These are phyloP conservation scores for Venusia cambrica DNA, from an alignment of 2,888 invertebrate species.

Conservation along the genomic window DNA sequence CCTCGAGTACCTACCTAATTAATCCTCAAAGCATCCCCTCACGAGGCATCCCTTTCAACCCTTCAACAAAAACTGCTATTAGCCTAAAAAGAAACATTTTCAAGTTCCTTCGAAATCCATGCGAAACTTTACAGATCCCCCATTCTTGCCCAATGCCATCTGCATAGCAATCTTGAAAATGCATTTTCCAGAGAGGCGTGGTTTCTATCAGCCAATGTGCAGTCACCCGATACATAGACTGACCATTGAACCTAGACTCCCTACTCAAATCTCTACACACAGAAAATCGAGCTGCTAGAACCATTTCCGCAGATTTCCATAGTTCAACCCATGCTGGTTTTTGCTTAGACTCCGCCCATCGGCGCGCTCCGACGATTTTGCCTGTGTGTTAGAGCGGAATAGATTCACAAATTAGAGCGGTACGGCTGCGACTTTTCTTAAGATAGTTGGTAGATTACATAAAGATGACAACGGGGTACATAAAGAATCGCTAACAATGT, in stretches of 20 bases:
- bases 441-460: slow-evolving; percentile 73
- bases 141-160: slow-evolving; percentile 59
- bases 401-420: slow-evolving; percentile 60
- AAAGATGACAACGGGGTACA: slow-evolving; percentile 65
- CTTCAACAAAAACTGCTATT: slow-evolving; percentile 38
- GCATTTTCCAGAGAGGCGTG: slow-evolving; percentile 77
- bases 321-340: slow-evolving; percentile 53
- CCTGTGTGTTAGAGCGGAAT: slow-evolving; percentile 51
- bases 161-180: slow-evolving; percentile 79
- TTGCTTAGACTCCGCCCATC: slow-evolving; percentile 62
- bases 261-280: slow-evolving; percentile 38
- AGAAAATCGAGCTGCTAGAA: slow-evolving; percentile 40
- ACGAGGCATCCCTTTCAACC: slow-evolving; percentile 25
- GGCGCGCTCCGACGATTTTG: slow-evolving; percentile 65
- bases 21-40: slow-evolving; percentile 14
- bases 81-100: slow-evolving; percentile 52
- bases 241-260: slow-evolving; percentile 44
- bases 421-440: slow-evolving; percentile 63
- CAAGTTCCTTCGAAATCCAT: slow-evolving; percentile 42
- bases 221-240: slow-evolving; percentile 77
- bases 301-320: slow-evolving; percentile 48
- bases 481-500: slow-evolving; percentile 64
- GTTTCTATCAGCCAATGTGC: slow-evolving; percentile 77
- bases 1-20: slow-evolving; percentile 17
- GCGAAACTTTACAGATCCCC: slow-evolving; percentile 47